Conservation (phyloP, 2,888 invertebrate genomes). For the Idaea straminata region DNA sequence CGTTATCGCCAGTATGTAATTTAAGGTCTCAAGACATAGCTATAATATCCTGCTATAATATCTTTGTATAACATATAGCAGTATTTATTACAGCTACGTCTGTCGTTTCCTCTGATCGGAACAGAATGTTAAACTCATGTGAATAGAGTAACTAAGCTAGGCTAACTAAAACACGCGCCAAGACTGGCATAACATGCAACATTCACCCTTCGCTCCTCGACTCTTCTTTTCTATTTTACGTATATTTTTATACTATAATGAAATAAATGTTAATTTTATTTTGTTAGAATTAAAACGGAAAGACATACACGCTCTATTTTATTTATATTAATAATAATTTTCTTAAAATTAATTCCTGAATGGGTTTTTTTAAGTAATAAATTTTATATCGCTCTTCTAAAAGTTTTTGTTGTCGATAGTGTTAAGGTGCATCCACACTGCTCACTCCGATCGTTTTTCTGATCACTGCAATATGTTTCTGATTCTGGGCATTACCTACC, state of each 20-base stretch:
- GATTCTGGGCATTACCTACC: too few relatives aligned
- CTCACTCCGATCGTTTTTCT: background rate
- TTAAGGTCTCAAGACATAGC: too few relatives aligned
- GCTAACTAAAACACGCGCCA: background rate
- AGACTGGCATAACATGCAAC: background rate
- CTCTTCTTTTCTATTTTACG: conserved; percentile 69
- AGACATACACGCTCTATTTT: conserved; percentile 75
- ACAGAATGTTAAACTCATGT: background rate
- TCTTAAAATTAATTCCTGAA: conserved; percentile 53
- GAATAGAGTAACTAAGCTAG: background rate
- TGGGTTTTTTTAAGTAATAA: conserved; percentile 66
- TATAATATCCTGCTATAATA: too few relatives aligned
- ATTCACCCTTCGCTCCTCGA: conserved; percentile 6
- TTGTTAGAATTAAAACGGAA: conserved; percentile 80
- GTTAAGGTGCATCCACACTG: background rate
- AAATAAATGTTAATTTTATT: conserved; percentile 78
- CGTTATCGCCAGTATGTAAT: too few relatives aligned
- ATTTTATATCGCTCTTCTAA: conserved; percentile 76
- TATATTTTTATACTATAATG: conserved; percentile 79
- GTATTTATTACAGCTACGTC: too few relatives aligned
- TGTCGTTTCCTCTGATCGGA: too few relatives aligned
- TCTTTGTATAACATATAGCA: too few relatives aligned
- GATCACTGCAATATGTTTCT: too few relatives aligned
- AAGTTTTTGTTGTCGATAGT: conserved; percentile 51
- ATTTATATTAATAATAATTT: conserved; percentile 54